Conservation (phyloP, 2,113 vertebrate species). For the Hydropotes inermis region DNA sequence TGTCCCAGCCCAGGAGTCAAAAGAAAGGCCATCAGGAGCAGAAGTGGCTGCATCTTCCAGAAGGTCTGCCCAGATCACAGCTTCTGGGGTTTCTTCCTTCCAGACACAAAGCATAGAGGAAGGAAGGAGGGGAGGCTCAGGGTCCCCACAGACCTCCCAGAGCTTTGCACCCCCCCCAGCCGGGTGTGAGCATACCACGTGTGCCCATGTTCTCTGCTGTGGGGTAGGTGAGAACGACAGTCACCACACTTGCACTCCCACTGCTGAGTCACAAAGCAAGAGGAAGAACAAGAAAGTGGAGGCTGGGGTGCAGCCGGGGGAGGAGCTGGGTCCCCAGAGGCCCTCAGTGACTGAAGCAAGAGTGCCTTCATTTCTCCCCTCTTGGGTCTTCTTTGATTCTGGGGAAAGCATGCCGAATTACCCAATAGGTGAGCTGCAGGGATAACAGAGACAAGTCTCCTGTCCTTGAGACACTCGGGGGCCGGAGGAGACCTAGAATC, state of each 20-base stretch:
- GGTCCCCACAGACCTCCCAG: neutral
- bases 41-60: neutral
- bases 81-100: neutral
- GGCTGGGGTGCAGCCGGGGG: neutral
- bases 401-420: neutral
- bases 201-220: neutral
- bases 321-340: neutral
- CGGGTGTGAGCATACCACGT: neutral
- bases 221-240: neutral
- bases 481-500: neutral
- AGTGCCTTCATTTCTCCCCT: neutral
- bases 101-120: neutral
- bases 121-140: neutral
- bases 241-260: neutral
- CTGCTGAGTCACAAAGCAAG: neutral
- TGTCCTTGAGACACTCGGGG: neutral
- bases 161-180: neutral
- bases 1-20: neutral
- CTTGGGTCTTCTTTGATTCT: neutral
- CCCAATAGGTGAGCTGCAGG: neutral
- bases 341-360: neutral
- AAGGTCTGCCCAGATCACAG: neutral
- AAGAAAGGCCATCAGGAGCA: neutral
- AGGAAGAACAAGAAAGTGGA: neutral
- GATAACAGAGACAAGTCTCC: neutral